Conservation (phyloP, 2,113 vertebrate species). For the Mustelus asterias region DNA sequence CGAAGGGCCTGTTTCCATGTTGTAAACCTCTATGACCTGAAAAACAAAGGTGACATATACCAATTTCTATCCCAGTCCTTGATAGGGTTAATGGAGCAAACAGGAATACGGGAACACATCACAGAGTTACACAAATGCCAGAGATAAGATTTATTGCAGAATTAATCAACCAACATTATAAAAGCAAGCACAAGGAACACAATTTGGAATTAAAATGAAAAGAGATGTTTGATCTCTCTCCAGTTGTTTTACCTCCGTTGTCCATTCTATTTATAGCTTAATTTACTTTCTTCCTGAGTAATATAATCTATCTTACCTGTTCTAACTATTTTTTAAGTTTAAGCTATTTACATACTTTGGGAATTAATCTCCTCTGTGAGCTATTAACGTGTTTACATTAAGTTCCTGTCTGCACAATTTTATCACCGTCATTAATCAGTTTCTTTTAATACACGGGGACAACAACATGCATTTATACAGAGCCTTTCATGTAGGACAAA, state of each 20-base stretch:
- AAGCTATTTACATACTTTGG: background rate
- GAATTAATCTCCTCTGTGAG: background rate
- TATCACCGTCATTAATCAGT: background rate
- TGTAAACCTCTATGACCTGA: too few species aligned
- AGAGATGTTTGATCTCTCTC: background rate
- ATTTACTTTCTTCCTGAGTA: background rate
- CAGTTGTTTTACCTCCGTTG: background rate
- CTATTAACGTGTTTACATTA: slow-evolving; percentile 12
- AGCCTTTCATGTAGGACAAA: background rate
- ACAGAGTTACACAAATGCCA: background rate
- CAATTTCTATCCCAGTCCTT: background rate
- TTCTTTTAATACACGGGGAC: background rate
- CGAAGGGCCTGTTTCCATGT: too few species aligned
- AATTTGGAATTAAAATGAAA: background rate
- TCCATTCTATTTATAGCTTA: background rate
- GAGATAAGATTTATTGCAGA: background rate
- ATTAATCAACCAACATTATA: background rate
- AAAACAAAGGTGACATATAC: too few species aligned
- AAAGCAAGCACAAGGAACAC: background rate
- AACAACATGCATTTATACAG: background rate
- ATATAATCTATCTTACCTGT: slow-evolving; percentile 15
- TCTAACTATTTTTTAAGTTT: background rate
- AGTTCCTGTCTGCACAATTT: background rate
- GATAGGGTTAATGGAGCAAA: background rate
- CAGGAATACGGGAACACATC: background rate